Conservation (phyloP, 2,797 vertebrate genomes). For the Champsocephalus gunnari region DNA sequence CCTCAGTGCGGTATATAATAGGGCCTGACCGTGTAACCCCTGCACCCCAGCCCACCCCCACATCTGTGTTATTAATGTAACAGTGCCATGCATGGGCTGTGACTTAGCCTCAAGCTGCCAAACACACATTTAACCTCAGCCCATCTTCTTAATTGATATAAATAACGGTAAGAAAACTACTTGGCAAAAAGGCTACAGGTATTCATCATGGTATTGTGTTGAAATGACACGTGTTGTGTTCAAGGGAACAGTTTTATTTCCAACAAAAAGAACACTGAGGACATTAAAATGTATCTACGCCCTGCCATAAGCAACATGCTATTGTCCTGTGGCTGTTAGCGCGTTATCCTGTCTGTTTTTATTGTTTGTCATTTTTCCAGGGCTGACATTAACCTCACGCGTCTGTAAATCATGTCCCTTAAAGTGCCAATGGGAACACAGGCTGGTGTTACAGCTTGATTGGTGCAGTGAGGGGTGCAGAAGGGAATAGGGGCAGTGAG, state of each 20-base stretch:
- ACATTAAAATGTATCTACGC: slow-evolving; percentile 91
- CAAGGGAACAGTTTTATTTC: slow-evolving; percentile 58
- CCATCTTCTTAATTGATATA: slow-evolving; percentile 82
- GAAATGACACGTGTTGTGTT: slow-evolving; percentile 85
- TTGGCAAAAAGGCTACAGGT: slow-evolving; percentile 7
- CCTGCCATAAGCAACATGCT: slow-evolving; percentile 86
- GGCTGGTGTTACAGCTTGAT: slow-evolving; percentile 75
- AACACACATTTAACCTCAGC: slow-evolving; percentile 87
- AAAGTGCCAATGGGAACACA: slow-evolving; percentile 87
- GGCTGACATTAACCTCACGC: slow-evolving; percentile 83
- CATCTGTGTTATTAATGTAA: slow-evolving; percentile 91
- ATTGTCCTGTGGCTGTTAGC: slow-evolving; percentile 88
- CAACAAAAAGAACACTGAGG: slow-evolving; percentile 81
- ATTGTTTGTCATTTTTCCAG: slow-evolving; percentile 93
- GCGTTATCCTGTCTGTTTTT: slow-evolving; percentile 86
- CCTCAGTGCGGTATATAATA: slow-evolving; percentile 83
- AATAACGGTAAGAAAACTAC: slow-evolving; percentile 71
- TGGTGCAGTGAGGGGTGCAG: slow-evolving; percentile 69
- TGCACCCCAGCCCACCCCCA: slow-evolving; percentile 71
- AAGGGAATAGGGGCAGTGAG: slow-evolving; percentile 62
- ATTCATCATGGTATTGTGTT: slow-evolving; percentile 69
- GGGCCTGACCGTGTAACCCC: slow-evolving; percentile 81
- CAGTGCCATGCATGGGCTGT: slow-evolving; percentile 82
- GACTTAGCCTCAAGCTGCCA: slow-evolving; percentile 81
- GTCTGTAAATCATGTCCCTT: slow-evolving; percentile 91